Evolutionary conservation across 2,113 vertebrate species (phyloP).

Genomic region (Salvelinus sp.): DNA sequence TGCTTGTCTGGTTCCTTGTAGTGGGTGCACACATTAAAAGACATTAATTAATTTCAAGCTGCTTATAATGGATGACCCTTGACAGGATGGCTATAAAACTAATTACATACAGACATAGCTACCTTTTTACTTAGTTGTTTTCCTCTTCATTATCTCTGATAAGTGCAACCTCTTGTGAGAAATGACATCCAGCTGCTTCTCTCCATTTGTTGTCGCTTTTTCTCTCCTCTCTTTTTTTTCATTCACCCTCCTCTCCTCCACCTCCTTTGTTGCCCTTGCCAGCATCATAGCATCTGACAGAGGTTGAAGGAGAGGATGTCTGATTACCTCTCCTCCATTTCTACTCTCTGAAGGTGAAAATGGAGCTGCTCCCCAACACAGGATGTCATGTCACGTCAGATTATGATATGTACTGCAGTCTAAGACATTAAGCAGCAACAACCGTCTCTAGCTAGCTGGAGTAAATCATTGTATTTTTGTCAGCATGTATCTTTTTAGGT

Average conservation of each 20-base stretch:
- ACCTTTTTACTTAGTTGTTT: constrained; percentile 46
- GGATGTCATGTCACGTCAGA: constrained; percentile 53
- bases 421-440: constrained; percentile 31
- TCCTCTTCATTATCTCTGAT: constrained; percentile 60
- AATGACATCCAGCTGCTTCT: constrained; percentile 67
- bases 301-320: constrained; percentile 62
- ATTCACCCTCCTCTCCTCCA: constrained; percentile 16
- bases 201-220: constrained; percentile 50
- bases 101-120: constrained; percentile 66
- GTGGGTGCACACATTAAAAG: constrained; percentile 68
- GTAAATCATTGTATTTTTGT: constrained; percentile 60
- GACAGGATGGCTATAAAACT: constrained; percentile 67
- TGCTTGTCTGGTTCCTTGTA: constrained; percentile 64
- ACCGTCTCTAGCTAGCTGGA: constrained; percentile 29
- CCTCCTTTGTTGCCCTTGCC: constrained; percentile 58
- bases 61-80: constrained; percentile 73
- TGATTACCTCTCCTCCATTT: constrained; percentile 57
- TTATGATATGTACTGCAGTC: constrained; percentile 27
- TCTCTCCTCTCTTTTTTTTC: constrained; percentile 32
- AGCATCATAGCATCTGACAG: constrained; percentile 59
- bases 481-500: constrained; percentile 77
- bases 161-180: constrained; percentile 65
- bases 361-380: constrained; percentile 31
- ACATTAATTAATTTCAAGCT: constrained; percentile 71
- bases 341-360: constrained; percentile 64